These are phyloP conservation scores for Hermodice carunculata DNA, from an alignment of 2,888 invertebrate genomes.

Conservation along the genomic window DNA sequence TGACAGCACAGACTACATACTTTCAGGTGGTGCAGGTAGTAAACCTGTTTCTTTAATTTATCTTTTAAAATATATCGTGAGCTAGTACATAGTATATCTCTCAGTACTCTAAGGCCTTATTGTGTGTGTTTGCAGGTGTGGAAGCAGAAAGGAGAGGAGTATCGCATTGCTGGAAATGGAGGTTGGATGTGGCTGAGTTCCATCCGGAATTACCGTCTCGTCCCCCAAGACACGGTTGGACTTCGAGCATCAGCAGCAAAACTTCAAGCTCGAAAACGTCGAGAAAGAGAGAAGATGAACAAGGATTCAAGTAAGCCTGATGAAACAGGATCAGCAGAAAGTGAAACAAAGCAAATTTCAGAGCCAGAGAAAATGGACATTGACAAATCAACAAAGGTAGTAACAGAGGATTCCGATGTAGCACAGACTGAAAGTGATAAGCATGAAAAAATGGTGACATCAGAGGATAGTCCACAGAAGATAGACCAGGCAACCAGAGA, in stretches of 20 bases:
- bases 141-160: conserved; percentile 99
- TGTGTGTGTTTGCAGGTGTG: conserved; percentile 70
- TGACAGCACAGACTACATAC: too few species aligned
- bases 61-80: too few species aligned
- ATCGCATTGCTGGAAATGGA: conserved; percentile 92
- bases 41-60: too few species aligned
- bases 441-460: too few species aligned
- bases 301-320: conserved; percentile 20
- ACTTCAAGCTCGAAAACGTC: conserved; percentile 43
- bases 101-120: not conserved
- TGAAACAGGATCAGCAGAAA: conserved; percentile 5
- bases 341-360: not conserved
- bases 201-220: conserved; percentile 74
- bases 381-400: not conserved
- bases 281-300: conserved; percentile 28
- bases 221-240: conserved; percentile 74
- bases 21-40: too few species aligned
- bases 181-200: conserved; percentile 81
- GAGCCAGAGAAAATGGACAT: not conserved
- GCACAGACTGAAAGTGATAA: too few species aligned
- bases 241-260: conserved; percentile 72
- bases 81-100: too few species aligned
- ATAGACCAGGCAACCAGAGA: too few species aligned
- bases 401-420: conserved; percentile 2
- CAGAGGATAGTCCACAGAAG: too few species aligned